These are phyloP conservation scores for Salarias fasciatus DNA, from an alignment of 2,797 vertebrate species.

Conservation along the genomic window DNA sequence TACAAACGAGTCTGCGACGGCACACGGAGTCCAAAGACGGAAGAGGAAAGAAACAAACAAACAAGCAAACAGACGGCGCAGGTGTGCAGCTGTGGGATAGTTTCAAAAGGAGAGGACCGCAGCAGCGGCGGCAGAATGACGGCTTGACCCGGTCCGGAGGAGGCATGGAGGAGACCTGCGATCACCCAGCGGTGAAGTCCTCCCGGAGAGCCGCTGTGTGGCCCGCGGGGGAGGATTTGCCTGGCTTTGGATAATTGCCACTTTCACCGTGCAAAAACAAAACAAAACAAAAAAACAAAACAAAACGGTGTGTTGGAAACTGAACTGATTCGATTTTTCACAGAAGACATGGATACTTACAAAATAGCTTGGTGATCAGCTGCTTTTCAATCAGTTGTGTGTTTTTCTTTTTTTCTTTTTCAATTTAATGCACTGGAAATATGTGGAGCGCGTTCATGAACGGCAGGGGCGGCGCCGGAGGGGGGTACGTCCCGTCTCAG, in stretches of 20 bases:
- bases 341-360: slow-evolving; percentile 2
- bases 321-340: background rate
- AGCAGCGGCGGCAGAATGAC: slow-evolving; percentile 48
- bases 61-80: background rate
- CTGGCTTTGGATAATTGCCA: slow-evolving; percentile 69
- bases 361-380: background rate
- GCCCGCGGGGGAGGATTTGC: slow-evolving; percentile 66
- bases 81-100: slow-evolving; percentile 1
- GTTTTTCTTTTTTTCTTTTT: slow-evolving; percentile 15
- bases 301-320: slow-evolving; percentile 3
- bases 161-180: slow-evolving; percentile 63
- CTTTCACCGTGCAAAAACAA: slow-evolving; percentile 3
- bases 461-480: slow-evolving; percentile 59
- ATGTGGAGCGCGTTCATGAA: slow-evolving; percentile 80
- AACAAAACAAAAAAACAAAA: background rate
- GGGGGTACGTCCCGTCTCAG: slow-evolving; percentile 66
- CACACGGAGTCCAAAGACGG: background rate
- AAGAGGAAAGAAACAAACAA: no score
- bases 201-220: slow-evolving; percentile 53
- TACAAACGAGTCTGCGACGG: background rate
- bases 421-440: slow-evolving; percentile 43
- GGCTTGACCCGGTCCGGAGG: slow-evolving; percentile 71
- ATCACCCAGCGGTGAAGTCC: slow-evolving; percentile 29
- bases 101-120: background rate
- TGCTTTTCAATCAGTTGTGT: background rate